Percentiles rank a stretch among this genome's conserved stretches.
Evolutionary conservation across 2,113 vertebrate genomes (phyloP).

Genomic region (Spheniscus mendiculus): DNA sequence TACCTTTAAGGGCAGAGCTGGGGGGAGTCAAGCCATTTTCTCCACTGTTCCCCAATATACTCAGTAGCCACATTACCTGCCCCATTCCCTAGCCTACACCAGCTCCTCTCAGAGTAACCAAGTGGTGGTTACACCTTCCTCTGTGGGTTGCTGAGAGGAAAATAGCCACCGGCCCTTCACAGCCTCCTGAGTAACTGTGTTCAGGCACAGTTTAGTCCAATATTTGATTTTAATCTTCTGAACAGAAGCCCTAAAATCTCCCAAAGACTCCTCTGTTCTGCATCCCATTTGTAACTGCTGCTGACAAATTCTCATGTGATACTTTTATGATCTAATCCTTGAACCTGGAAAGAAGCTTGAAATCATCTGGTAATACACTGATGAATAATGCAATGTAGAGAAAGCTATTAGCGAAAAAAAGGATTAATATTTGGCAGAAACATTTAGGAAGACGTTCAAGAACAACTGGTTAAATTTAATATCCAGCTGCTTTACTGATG

Average conservation of each 20-base stretch:
- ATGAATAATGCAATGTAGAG: conserved; percentile 47
- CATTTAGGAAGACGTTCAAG: conserved; percentile 38
- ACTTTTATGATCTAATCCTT: conserved; percentile 41
- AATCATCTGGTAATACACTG: conserved; percentile 3
- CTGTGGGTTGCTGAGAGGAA: background rate
- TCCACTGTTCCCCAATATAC: background rate
- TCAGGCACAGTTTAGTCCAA: background rate
- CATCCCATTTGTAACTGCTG: conserved; percentile 6
- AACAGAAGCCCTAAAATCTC: conserved; percentile 23
- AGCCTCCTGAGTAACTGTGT: background rate
- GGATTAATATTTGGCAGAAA: conserved; percentile 59
- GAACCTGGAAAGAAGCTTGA: conserved; percentile 32
- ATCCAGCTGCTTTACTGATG: conserved; percentile 47
- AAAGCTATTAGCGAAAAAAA: conserved; percentile 49
- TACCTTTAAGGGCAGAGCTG: background rate
- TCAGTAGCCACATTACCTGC: background rate
- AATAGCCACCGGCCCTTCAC: background rate
- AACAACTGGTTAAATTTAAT: conserved; percentile 60
- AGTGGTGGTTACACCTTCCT: background rate
- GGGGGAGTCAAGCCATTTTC: background rate
- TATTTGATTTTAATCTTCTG: conserved; percentile 11
- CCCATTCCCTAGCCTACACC: background rate
- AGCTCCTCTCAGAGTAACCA: background rate
- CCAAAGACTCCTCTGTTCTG: conserved; percentile 15
- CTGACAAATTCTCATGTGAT: conserved; percentile 47